Percentiles rank a stretch among this genome's conserved stretches.
These are phyloP conservation scores for Nesidiocoris tenuis DNA, from an alignment of 2,888 invertebrate genomes.

Conservation along the genomic window DNA sequence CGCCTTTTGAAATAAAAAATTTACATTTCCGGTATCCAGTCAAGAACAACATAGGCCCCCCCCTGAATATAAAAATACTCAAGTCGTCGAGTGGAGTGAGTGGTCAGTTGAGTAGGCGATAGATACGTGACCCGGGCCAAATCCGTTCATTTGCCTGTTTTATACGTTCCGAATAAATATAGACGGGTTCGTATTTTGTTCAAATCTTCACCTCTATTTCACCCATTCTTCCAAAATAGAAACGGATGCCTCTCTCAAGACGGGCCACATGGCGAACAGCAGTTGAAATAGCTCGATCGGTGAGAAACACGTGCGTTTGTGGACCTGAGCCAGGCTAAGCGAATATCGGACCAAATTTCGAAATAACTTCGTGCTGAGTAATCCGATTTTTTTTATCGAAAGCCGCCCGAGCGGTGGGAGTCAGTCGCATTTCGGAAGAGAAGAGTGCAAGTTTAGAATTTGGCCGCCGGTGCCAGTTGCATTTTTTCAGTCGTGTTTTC, in stretches of 20 bases:
- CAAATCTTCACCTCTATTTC: constrained; percentile 22
- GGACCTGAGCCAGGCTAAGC: constrained; percentile 16
- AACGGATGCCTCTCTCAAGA: neutral
- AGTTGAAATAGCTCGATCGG: constrained; percentile 26
- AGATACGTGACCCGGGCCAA: neutral
- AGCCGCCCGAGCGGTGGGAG: neutral
- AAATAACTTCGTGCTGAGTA: constrained; percentile 31
- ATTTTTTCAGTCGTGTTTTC: neutral
- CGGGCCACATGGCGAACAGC: neutral
- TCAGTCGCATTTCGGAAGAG: constrained; percentile 4
- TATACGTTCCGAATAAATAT: neutral
- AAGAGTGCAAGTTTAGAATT: constrained; percentile 20
- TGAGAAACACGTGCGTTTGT: constrained; percentile 22
- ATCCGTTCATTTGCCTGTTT: neutral
- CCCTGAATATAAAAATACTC: too few relatives aligned
- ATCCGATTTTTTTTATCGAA: constrained; percentile 9
- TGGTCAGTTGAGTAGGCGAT: neutral
- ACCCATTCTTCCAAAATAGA: constrained; percentile 26
- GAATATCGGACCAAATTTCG: constrained; percentile 19
- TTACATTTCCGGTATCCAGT: too few relatives aligned
- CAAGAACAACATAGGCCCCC: too few relatives aligned
- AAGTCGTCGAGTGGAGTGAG: too few relatives aligned
- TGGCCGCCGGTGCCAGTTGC: constrained; percentile 3
- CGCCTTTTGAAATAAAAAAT: too few relatives aligned
- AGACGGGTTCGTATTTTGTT: constrained; percentile 8